Evolutionary conservation across 2,113 vertebrate species (phyloP), one percentile per base, ranked within the genome.

Genomic region (Pseudonaja textilis): DNA sequence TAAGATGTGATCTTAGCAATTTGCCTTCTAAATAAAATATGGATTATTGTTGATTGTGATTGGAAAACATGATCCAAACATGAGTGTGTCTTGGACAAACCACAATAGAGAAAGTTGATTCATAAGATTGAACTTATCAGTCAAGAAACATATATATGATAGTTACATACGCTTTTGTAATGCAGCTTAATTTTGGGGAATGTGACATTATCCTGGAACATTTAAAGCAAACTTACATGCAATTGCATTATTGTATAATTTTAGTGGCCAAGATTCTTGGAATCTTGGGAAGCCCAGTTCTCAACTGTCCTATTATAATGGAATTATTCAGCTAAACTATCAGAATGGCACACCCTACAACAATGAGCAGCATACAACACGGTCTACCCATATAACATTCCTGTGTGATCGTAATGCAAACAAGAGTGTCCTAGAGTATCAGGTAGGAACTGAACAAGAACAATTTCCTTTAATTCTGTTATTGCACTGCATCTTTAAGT

Each of bases 371-470:
- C 98, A 97, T 93, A 99, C 98, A 0, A 97, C 59, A 0, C 97
- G 99, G 56, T 97, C 99, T 61, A 98, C 99, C 0, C 96, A 98
- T 54, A 98, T 99, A 96, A 99, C 99, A 88, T 99, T 99, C 91
- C 97, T 99, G 1, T 99, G 99, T 90, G 98, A 99, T 95, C 98
- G 9, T 16, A 96, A 98, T 1, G 98, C 98, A 0, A 98, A 98
- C 64, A 94, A 93, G 2, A 99, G 99, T 34, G 93, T 96, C 39
- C 99, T 99, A 0, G 98, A 99, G 52, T 99, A 99, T 93, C 98
- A 99, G 98, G 99, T 99, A 93, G 94, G 95, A 64, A 88, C 9
- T 91, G 29, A 61, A 22, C 34, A 11, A 86, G 55, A 23, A 42
- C 57, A 26, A 59, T 3, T 22, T 39, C 12, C n/a, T 23, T n/a